Conservation (phyloP, 2,797 vertebrate species). For the Scolopax rusticola region DNA sequence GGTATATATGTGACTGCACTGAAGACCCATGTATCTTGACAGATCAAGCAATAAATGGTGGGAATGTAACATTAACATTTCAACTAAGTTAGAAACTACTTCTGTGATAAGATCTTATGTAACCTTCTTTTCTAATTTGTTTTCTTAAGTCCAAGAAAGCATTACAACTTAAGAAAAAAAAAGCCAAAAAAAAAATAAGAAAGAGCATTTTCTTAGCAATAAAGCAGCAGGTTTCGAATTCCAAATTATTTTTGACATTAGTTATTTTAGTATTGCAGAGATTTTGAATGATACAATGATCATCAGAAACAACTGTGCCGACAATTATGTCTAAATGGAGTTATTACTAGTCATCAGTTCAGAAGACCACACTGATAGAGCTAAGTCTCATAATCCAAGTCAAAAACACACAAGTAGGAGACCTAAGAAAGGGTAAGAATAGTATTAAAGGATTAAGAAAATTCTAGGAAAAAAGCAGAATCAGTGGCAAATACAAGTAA, state of each 20-base stretch:
- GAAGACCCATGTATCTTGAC: neutral
- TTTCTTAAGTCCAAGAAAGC: neutral
- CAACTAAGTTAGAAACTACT: neutral
- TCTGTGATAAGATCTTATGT: neutral
- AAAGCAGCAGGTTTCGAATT: neutral
- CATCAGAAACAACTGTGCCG: neutral
- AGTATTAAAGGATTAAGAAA: conserved; percentile 26
- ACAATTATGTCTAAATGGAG: neutral
- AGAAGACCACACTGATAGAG: neutral
- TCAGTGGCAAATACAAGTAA: neutral
- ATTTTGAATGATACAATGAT: neutral
- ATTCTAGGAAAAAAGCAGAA: neutral
- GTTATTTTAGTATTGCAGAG: neutral
- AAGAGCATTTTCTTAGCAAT: neutral
- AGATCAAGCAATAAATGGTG: neutral
- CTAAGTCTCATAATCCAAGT: conserved; percentile 20
- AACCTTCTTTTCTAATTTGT: neutral
- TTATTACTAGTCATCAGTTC: neutral
- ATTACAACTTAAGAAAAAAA: neutral
- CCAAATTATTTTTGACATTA: neutral
- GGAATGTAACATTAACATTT: neutral
- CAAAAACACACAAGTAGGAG: neutral
- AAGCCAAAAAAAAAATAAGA: neutral
- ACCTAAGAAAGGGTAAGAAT: neutral
- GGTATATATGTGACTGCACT: neutral